phyloP scores from a whole-genome alignment of 2,888 invertebrate genomes.

The Phrixothrix hirtus region DNA sequence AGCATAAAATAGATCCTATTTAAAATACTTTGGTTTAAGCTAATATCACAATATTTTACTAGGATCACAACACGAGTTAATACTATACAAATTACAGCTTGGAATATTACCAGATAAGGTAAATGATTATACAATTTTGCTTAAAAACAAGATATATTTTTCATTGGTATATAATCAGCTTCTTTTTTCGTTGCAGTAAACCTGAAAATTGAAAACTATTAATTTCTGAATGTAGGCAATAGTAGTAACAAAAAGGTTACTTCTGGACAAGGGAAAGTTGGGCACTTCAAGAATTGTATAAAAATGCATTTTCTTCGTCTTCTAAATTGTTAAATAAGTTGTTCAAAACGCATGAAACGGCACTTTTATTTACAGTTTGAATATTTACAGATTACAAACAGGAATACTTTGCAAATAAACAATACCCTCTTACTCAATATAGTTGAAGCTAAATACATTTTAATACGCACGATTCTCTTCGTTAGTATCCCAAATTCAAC shows the following conservation, averaged over 20 bases:
- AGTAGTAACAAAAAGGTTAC: background rate
- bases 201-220: constrained; percentile 44
- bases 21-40: constrained; percentile 33
- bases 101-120: background rate
- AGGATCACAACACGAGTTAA: constrained; percentile 30
- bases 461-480: no score
- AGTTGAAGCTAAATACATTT: no score
- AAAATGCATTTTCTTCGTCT: no score
- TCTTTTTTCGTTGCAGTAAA: constrained; percentile 52
- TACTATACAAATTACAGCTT: constrained; percentile 3
- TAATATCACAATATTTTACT: constrained; percentile 35
- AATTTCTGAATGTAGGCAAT: background rate
- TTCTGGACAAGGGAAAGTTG: no score
- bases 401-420: no score
- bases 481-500: no score
- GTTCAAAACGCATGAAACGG: no score
- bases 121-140: constrained; percentile 20
- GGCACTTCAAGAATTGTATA: no score
- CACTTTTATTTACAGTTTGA: no score
- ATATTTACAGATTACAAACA: no score
- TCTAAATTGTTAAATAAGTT: no score
- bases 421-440: no score
- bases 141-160: constrained; percentile 51
- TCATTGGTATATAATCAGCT: constrained; percentile 56
- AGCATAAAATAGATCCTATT: constrained; percentile 33